These are phyloP conservation scores for Peromyscus maniculatus DNA, from an alignment of 2,113 vertebrate species.

Conservation along the genomic window DNA sequence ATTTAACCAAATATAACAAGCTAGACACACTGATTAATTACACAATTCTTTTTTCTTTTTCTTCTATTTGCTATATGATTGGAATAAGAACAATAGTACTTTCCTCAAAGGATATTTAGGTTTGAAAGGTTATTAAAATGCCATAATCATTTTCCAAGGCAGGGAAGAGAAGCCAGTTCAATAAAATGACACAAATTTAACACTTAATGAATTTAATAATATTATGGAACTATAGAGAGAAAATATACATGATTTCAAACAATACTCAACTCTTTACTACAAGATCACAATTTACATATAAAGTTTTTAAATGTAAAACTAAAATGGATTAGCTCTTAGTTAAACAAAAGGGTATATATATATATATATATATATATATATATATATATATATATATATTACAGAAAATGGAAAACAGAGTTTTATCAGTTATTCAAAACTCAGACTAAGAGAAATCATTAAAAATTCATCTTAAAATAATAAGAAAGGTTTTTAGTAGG, in stretches of 20 bases:
- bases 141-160: not conserved
- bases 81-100: not conserved
- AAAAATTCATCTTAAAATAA: conserved; percentile 33
- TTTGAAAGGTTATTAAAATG: not conserved
- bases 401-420: not conserved
- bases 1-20: not conserved
- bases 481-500: not conserved
- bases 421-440: conserved; percentile 21
- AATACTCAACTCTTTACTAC: conserved; percentile 30
- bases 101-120: not conserved
- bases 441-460: not conserved
- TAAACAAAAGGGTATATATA: not conserved
- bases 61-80: not conserved
- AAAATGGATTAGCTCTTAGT: not conserved
- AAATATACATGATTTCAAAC: not conserved
- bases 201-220: conserved; percentile 9
- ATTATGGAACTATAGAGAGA: not conserved
- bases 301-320: not conserved
- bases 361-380: not conserved
- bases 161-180: conserved; percentile 27
- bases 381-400: not conserved
- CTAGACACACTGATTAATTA: not conserved
- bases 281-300: not conserved
- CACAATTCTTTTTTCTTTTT: not conserved
- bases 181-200: conserved; percentile 37